Evolutionary conservation across 1,140 invertebrate species (phyloP).

Genomic region (Rhagoletis pomonella): DNA sequence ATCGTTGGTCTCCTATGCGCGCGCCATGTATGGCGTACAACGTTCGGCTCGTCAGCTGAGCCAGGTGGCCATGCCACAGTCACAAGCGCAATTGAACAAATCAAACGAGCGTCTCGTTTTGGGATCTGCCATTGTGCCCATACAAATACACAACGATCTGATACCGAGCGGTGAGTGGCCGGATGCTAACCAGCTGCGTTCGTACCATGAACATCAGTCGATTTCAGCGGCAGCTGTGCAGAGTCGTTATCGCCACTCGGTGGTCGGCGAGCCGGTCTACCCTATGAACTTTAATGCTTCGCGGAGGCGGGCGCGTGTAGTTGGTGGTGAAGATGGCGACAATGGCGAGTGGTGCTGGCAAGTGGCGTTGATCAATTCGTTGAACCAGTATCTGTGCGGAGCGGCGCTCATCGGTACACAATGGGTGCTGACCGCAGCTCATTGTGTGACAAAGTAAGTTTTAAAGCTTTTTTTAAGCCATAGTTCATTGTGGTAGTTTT

Average conservation of each 20-base stretch:
- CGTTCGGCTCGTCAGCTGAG: constrained; percentile 60
- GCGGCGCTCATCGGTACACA: constrained; percentile 94
- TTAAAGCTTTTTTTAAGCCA: background rate
- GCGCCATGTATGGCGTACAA: constrained; percentile 67
- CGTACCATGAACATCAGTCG: constrained; percentile 63
- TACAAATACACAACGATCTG: constrained; percentile 75
- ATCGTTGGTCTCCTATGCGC: constrained; percentile 62
- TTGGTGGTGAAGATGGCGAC: constrained; percentile 92
- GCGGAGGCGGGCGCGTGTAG: constrained; percentile 81
- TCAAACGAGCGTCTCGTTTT: constrained; percentile 69
- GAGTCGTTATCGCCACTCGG: constrained; percentile 59
- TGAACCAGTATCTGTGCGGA: constrained; percentile 96
- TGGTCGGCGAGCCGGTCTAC: constrained; percentile 48
- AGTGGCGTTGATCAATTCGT: constrained; percentile 92
- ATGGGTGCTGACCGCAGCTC: constrained; percentile 96
- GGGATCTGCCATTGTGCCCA: constrained; percentile 73
- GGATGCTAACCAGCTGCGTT: constrained; percentile 66
- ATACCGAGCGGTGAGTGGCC: constrained; percentile 63
- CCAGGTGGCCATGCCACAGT: constrained; percentile 56
- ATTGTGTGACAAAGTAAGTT: constrained; percentile 94
- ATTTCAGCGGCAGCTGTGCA: constrained; percentile 58
- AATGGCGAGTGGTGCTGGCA: constrained; percentile 97
- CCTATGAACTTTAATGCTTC: constrained; percentile 59
- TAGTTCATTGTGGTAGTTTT: too few relatives aligned
- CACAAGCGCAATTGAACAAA: constrained; percentile 63